A percentile compares a stretch with the other conserved stretches of the same genome.
Evolutionary conservation across 2,113 vertebrate genomes (phyloP).

Genomic region (Semicossyphus pulcher): DNA sequence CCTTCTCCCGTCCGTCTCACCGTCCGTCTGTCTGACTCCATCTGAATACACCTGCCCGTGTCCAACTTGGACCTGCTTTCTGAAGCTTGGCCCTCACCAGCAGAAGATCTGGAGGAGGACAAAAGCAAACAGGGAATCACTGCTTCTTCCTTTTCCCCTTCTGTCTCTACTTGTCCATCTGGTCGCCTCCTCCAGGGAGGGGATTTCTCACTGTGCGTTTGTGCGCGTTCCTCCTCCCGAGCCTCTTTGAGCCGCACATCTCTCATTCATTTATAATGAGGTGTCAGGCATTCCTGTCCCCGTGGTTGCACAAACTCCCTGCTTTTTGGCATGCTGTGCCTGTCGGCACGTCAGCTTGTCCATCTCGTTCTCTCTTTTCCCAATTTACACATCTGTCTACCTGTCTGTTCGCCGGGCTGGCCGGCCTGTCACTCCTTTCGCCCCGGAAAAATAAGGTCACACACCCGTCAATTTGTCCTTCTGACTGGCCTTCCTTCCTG

Average conservation of each 20-base stretch:
- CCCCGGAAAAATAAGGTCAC: constrained; percentile 48
- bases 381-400: constrained; percentile 48
- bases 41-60: constrained; percentile 44
- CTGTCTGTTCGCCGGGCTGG: constrained; percentile 41
- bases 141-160: neutral
- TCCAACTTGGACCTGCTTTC: constrained; percentile 57
- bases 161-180: constrained; percentile 68
- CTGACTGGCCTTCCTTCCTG: neutral
- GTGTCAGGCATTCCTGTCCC: constrained; percentile 59
- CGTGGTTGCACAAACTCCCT: constrained; percentile 37
- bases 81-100: constrained; percentile 30
- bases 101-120: constrained; percentile 58
- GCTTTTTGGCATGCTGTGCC: constrained; percentile 38
- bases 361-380: constrained; percentile 30
- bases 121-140: constrained; percentile 49
- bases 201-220: constrained; percentile 41
- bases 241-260: constrained; percentile 53
- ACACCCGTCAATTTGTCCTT: constrained; percentile 37
- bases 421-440: constrained; percentile 45
- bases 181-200: constrained; percentile 40
- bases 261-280: constrained; percentile 78
- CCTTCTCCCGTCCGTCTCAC: constrained; percentile 42
- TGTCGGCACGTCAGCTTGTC: constrained; percentile 42
- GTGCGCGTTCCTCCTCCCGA: constrained; percentile 27
- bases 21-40: constrained; percentile 42